A percentile compares a stretch with the other conserved stretches of the same genome.
These are phyloP conservation scores for Bugulina stolonifera DNA, from an alignment of 2,888 invertebrate species.

Conservation along the genomic window DNA sequence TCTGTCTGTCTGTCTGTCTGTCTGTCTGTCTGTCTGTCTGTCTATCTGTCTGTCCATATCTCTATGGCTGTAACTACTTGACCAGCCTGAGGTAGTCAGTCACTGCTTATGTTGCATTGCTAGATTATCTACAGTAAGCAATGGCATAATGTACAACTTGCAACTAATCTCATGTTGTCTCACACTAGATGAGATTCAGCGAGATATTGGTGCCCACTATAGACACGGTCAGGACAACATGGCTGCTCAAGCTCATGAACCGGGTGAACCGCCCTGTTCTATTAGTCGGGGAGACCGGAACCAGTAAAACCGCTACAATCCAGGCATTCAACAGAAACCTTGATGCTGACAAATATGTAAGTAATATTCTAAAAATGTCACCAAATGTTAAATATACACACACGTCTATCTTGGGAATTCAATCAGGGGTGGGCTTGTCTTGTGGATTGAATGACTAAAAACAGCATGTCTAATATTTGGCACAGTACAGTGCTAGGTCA, in stretches of 20 bases:
- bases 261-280: slow-evolving; percentile 26
- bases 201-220: slow-evolving; percentile 30
- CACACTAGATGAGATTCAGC: slow-evolving; percentile 26
- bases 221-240: slow-evolving; percentile 29
- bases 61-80: neutral
- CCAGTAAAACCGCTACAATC: slow-evolving; percentile 30
- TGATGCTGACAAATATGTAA: slow-evolving; percentile 26
- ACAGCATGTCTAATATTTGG: too few relatives aligned
- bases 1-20: neutral
- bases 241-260: slow-evolving; percentile 27
- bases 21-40: neutral
- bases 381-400: too few relatives aligned
- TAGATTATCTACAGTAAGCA: too few relatives aligned
- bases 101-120: too few relatives aligned
- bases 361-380: too few relatives aligned
- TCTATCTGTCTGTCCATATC: neutral
- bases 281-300: slow-evolving; percentile 30
- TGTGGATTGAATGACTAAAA: too few relatives aligned
- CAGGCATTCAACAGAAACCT: slow-evolving; percentile 27
- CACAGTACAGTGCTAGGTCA: too few relatives aligned
- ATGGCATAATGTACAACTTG: too few relatives aligned
- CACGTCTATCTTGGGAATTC: too few relatives aligned
- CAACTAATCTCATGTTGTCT: neutral
- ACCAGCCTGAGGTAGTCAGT: neutral
- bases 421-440: too few relatives aligned